phyloP scores from a whole-genome alignment of 2,888 invertebrate species.

The Lydus trimaculatus region DNA sequence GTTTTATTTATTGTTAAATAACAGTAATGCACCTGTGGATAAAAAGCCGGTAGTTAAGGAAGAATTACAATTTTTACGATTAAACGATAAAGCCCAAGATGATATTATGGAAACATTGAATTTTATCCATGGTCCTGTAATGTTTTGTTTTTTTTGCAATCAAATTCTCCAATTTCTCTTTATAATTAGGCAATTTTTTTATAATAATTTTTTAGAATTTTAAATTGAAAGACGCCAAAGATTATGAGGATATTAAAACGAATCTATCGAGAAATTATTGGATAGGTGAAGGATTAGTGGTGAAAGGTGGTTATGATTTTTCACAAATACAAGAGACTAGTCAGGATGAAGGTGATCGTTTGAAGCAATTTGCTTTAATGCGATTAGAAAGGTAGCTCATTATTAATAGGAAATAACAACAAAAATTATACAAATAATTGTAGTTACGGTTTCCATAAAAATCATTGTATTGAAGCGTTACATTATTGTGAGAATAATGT shows the following conservation, averaged over 20 bases:
- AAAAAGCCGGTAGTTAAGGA: constrained; percentile 69
- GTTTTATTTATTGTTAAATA: constrained; percentile 13
- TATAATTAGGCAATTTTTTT: constrained; percentile 28
- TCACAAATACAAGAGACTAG: constrained; percentile 65
- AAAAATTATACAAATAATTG: constrained; percentile 42
- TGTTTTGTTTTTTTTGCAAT: constrained; percentile 42
- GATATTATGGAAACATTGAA: constrained; percentile 77
- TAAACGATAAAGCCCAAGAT: constrained; percentile 75
- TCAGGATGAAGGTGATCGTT: constrained; percentile 68
- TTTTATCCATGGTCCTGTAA: constrained; percentile 77
- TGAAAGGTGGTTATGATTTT: constrained; percentile 76
- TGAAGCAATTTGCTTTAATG: constrained; percentile 74
- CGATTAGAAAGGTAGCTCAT: constrained; percentile 71
- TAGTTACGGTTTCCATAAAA: constrained; percentile 77
- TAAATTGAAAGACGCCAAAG: constrained; percentile 59
- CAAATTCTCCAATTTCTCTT: background rate
- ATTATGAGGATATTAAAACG: constrained; percentile 70
- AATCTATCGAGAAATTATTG: constrained; percentile 76
- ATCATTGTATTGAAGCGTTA: constrained; percentile 79
- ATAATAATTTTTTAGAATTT: constrained; percentile 58
- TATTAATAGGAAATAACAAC: background rate
- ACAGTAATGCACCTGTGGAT: constrained; percentile 40
- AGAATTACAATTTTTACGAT: constrained; percentile 76
- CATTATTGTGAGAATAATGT: constrained; percentile 71
- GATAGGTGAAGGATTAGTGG: constrained; percentile 78